Conservation (phyloP, 2,797 vertebrate genomes). For the Apodemus agrarius region DNA sequence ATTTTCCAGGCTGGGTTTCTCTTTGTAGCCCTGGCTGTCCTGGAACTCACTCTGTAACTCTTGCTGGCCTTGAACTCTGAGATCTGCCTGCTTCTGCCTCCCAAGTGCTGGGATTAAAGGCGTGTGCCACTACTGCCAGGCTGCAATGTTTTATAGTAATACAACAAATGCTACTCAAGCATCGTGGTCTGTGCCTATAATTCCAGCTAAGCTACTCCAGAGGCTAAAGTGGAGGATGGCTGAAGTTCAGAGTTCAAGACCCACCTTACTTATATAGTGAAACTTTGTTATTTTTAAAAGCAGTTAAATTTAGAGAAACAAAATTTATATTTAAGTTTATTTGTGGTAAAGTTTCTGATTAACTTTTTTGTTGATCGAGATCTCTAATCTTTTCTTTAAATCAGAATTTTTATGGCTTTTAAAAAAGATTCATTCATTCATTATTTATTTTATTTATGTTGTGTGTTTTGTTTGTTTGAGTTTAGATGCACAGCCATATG, state of each 20-base stretch:
- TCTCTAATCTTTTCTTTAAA: conserved; percentile 47
- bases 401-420: neutral
- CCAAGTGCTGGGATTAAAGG: neutral
- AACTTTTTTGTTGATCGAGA: conserved; percentile 20
- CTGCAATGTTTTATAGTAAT: neutral
- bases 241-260: neutral
- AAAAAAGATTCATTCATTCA: neutral
- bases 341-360: conserved; percentile 21
- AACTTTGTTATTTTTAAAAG: neutral
- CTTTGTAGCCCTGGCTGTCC: neutral
- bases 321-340: conserved; percentile 20
- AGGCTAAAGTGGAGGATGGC: neutral
- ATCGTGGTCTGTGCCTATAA: neutral
- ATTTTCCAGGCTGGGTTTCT: neutral
- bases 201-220: neutral
- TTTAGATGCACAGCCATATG: neutral
- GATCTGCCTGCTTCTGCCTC: neutral
- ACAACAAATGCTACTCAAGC: neutral
- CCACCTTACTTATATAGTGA: neutral
- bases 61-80: neutral
- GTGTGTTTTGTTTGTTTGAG: neutral
- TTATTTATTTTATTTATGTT: neutral
- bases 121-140: neutral
- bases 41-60: neutral
- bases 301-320: conserved; percentile 56